Evolutionary conservation across 2,113 vertebrate species (phyloP).

Genomic region (Archilochus colubris): DNA sequence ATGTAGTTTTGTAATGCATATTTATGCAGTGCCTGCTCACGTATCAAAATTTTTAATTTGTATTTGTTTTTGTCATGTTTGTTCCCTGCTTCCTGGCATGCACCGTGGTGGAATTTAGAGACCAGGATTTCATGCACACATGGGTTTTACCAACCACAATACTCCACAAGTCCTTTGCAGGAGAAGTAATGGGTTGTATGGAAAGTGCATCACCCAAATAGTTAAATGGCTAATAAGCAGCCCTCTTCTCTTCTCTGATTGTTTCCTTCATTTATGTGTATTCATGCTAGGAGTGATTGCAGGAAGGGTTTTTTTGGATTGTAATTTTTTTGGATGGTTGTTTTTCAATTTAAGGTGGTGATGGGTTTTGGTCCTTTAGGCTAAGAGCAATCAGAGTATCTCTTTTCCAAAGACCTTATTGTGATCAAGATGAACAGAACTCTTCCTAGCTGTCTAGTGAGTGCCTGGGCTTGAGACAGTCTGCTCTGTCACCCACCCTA

Average conservation of each 20-base stretch:
- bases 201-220: neutral
- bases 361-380: neutral
- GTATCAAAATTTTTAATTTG: neutral
- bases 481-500: neutral
- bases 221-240: neutral
- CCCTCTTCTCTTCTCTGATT: neutral
- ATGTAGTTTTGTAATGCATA: neutral
- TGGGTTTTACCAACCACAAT: neutral
- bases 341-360: no score
- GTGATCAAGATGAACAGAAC: neutral
- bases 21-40: neutral
- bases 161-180: neutral
- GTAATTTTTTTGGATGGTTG: no score
- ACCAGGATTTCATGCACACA: neutral
- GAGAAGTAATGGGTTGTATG: neutral
- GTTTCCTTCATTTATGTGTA: neutral
- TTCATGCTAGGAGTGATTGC: neutral
- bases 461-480: neutral
- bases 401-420: neutral
- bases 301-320: neutral
- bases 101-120: neutral
- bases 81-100: neutral
- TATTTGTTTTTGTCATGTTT: accelerated
- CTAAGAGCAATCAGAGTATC: neutral
- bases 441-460: neutral